Base-by-base conservation (phyloP, 2,888 invertebrate genomes). In the Ectobius pallidus region DNA sequence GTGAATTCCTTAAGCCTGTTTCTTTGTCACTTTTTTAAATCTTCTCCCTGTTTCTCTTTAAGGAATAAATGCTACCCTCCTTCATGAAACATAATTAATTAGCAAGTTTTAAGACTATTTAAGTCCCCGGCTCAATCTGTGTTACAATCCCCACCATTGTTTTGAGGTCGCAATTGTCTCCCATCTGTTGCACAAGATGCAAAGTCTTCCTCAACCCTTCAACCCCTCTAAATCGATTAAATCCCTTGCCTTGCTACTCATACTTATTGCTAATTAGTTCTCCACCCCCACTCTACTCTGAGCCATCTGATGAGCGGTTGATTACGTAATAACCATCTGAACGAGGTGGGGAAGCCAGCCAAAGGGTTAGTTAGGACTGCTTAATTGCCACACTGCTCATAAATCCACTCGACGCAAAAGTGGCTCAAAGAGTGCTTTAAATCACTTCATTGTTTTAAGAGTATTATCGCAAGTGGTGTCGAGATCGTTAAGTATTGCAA, bases 261-360 rank as follows among this genome's bases (percentile, higher is more conserved):
- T 58, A 70, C 70, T 73, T 73, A 73, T 71, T 71, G 70, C 69
- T 73, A 73, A 73, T 73, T 73, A 73, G 73, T 70, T 73, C 68
- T 16, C 65, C 7, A 52, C 58, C 58, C 58, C 58, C 30, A 25
- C 52, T 22, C 63, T 42, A 11, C 32, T 39, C 63, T 42, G 22
- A 22, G 20, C 63, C 52, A 58, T 42, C 70, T 70, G 70, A 70
- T 70, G 70, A 61, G 61, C 70, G 61, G 55, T 70, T 70, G 70
- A 70, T 70, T 70, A 70, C 70, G 44, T 70, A 70, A 70, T 70
- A 65, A 65, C 65, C 46, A 39, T 42, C 65, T 65, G 44, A 25
- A 65, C 65, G 25, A 27, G 46, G 46, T 30, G 65, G 44, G 27
- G 65, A 30, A 30, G 65, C 44, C 27, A 69, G 61, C 61, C 69